phyloP scores from a whole-genome alignment of 2,113 vertebrate species.

The Vombatus ursinus region DNA sequence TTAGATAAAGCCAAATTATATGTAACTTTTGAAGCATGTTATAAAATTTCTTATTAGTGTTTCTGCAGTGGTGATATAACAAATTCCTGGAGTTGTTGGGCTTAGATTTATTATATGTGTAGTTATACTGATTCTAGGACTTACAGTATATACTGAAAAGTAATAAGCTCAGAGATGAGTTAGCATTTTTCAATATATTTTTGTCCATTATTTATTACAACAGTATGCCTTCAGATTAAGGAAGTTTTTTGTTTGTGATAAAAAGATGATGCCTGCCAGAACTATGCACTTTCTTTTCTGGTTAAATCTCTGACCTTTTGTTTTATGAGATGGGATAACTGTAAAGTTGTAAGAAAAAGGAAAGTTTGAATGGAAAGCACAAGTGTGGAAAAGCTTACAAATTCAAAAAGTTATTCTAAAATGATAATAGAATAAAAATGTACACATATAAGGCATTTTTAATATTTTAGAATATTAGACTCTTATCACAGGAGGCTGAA shows the following conservation, averaged over 20 bases:
- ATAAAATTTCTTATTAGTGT: background rate
- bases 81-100: background rate
- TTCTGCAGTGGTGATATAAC: background rate
- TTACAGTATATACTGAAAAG: background rate
- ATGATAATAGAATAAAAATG: background rate
- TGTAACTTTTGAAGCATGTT: background rate
- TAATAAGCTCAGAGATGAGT: conserved; percentile 32
- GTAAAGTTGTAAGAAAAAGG: background rate
- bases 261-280: background rate
- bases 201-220: conserved; percentile 28
- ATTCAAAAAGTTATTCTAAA: background rate
- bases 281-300: background rate
- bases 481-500: background rate
- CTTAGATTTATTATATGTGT: background rate
- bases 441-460: background rate
- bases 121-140: conserved; percentile 42
- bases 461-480: background rate
- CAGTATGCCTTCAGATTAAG: background rate
- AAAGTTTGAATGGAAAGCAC: background rate
- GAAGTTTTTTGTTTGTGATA: background rate
- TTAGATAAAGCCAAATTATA: background rate
- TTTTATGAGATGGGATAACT: background rate
- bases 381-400: background rate
- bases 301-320: background rate
- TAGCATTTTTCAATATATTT: background rate